Base-by-base conservation (phyloP, 2,888 invertebrate species). In the Lithophane socia region DNA sequence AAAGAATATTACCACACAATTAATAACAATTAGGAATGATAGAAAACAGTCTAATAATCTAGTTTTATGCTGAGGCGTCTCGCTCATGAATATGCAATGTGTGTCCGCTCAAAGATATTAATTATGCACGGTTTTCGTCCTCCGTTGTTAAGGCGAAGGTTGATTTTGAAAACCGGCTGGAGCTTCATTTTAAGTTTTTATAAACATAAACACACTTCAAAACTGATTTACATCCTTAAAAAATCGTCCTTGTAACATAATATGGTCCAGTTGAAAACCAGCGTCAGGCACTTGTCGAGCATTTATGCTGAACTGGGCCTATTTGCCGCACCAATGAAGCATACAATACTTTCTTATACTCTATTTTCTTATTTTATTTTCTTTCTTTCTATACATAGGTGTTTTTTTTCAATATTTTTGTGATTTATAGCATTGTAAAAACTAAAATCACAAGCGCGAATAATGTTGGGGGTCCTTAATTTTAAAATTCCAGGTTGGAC, bases 91-190 rank as follows among this genome's bases (percentile, higher is more conserved):
- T 95, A 95, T 95, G 92, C 94, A 94, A 86, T 87, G 90, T 92
- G 91, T 94, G 94, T 93, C 93, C 94, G 92, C 91, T 90, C 89
- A 92, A 91, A 93, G 91, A 93, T 94, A 94, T 94, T 94, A 94
- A 94, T 94, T 94, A 94, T 94, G 94, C 94, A 93, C 91, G 89
- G 92, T 91, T 92, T 93, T 92, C 90, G 91, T 91, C 91, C 92
- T 88, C 87, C 60, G 70, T 54, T 76, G 70, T 94, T 94, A 94
- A 94, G 92, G 91, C 78, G 87, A 86, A 86, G 82, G 2, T 54
- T 1, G 4, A 4, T 63, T 75, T 71, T 29, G 1, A 64, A 75
- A 83, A 8, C 79, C 24, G 70, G 56, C 13, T 78, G 1, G 0
- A 61, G n/a, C n/a, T 83, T 60, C 9, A 42, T 73, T 68, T 58